phyloP scores from a whole-genome alignment of 2,888 invertebrate species.

The Tribolium freemani region DNA sequence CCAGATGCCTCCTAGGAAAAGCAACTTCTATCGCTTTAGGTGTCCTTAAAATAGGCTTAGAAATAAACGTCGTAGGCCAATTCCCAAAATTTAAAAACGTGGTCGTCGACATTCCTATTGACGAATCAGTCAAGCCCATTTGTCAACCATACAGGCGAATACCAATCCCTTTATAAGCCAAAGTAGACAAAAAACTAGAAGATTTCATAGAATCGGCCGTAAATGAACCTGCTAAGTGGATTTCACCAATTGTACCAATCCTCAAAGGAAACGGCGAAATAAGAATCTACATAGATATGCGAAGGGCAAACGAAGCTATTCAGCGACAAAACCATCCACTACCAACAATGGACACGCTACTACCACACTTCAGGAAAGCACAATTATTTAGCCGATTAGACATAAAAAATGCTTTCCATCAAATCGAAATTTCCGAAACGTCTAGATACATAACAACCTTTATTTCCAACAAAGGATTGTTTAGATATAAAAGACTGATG shows the following conservation, averaged over 20 bases:
- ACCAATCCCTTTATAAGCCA: constrained; percentile 52
- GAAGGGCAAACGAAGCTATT: constrained; percentile 48
- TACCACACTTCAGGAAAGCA: constrained; percentile 53
- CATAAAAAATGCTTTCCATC: constrained; percentile 61
- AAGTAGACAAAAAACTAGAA: constrained; percentile 52
- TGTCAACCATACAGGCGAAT: constrained; percentile 51
- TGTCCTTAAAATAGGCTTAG: constrained; percentile 47
- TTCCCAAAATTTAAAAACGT: constrained; percentile 56
- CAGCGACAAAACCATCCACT: constrained; percentile 51
- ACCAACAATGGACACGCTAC: constrained; percentile 48
- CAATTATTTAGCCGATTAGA: constrained; percentile 52
- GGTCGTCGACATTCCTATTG: constrained; percentile 51
- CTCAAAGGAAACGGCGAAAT: constrained; percentile 51
- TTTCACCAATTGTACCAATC: constrained; percentile 55
- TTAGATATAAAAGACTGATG: constrained; percentile 58
- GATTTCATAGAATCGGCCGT: constrained; percentile 48
- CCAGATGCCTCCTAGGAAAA: not conserved
- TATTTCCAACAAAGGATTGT: constrained; percentile 55
- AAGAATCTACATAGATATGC: constrained; percentile 55
- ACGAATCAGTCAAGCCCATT: constrained; percentile 53
- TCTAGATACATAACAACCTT: constrained; percentile 59
- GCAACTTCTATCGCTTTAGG: constrained; percentile 24
- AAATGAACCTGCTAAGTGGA: constrained; percentile 50
- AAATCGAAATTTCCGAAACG: constrained; percentile 57
- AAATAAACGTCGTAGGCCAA: constrained; percentile 19